Conservation (phyloP, 2,797 vertebrate genomes). For the Forpus xanthops region DNA sequence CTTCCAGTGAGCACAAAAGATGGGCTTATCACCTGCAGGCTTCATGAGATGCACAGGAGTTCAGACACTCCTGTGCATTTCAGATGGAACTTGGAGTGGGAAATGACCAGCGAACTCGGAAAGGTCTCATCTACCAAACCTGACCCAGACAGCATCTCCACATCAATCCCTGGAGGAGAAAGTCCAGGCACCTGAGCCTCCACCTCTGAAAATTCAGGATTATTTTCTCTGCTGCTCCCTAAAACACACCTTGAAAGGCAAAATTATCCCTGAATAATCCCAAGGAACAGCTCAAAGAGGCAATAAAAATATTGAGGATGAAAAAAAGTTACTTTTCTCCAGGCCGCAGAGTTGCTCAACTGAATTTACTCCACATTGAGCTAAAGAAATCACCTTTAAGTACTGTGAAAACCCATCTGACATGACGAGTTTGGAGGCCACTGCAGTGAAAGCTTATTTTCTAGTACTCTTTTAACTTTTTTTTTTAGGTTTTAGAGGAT, state of each 20-base stretch:
- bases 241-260: neutral
- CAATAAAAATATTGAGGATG: rapidly evolving
- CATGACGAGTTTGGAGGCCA: rapidly evolving
- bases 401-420: neutral
- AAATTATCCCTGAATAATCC: neutral
- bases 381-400: neutral
- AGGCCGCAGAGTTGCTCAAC: neutral
- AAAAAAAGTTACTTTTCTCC: neutral
- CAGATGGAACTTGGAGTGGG: neutral
- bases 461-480: neutral
- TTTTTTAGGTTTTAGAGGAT: neutral
- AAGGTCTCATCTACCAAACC: neutral
- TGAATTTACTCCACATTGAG: neutral
- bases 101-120: neutral
- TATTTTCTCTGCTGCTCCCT: neutral
- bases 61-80: neutral
- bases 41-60: neutral
- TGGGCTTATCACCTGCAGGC: rapidly evolving
- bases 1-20: neutral
- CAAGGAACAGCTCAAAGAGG: neutral
- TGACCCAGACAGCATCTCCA: neutral
- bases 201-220: neutral
- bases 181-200: neutral
- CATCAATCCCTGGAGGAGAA: neutral
- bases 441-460: rapidly evolving